Evolutionary conservation across 2,888 invertebrate species (phyloP), one percentile per base, ranked within the genome.

Genomic region (Phoenoteleia sp.): DNA sequence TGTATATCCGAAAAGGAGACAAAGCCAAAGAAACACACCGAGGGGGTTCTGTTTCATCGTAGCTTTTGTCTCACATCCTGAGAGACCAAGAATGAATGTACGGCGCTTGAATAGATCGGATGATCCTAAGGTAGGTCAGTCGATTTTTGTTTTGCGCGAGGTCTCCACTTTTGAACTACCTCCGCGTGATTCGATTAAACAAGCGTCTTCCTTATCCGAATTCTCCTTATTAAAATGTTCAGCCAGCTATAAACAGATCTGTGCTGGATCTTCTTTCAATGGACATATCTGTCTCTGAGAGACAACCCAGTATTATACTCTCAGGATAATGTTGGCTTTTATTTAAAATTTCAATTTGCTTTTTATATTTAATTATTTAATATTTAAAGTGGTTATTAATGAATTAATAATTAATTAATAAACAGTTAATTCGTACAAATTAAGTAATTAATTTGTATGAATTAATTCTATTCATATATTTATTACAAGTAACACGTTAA

Each of bases 11-110:
- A 90, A 90, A 91, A 90, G 88, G 91, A 92, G 92, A 93, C 92
- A 92, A 92, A 91, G 90, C 90, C 89, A 89, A 87, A 90, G 91
- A 91, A 92, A 91, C 91, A 91, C 85, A 86, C 83, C 84, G 87
- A 87, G 85, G 89, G 89, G 91, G 91, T 93, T 93, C 91, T 93
- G 93, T 93, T 93, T 93, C 93, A 93, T 93, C 92, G 92, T 87
- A 85, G 89, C 93, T 87, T 93, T 94, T 94, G 93, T 94, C 93
- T 93, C 92, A 93, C 92, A 93, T 94, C 93, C 93, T 94, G 93
- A 92, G 91, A 91, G 91, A 91, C 88, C 80, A 88, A 82, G 87
- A 90, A 89, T 92, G 91, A 93, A 93, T 91, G 87, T 88, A 89
- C 91, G 87, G 83, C 89, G 87, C 75, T 84, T 87, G 89, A 93